These are phyloP conservation scores for Magallana angulata DNA, from an alignment of 1,140 invertebrate species.

Conservation along the genomic window DNA sequence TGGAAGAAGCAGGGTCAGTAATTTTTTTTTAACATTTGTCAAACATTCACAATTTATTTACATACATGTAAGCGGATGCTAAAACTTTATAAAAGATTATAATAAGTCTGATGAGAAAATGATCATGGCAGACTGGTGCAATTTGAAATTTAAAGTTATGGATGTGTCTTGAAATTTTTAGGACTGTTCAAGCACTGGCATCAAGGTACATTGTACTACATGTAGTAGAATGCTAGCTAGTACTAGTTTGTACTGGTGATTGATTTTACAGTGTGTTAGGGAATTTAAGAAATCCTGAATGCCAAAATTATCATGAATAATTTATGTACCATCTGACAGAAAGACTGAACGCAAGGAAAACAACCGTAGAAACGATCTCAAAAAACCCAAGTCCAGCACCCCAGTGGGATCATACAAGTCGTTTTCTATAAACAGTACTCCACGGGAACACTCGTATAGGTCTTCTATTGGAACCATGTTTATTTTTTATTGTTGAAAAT, in stretches of 20 bases:
- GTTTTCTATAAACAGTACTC: background rate
- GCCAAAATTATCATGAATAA: no score
- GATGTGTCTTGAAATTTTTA: background rate
- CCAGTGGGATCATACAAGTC: background rate
- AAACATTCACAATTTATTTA: background rate
- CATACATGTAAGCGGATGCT: background rate
- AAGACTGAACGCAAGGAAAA: background rate
- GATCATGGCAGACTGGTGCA: background rate
- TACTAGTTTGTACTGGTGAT: no score
- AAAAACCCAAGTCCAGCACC: background rate
- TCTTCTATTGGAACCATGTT: background rate
- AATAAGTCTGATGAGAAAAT: background rate
- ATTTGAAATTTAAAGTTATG: background rate
- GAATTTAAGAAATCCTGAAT: no score
- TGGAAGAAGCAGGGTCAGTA: constrained; percentile 69
- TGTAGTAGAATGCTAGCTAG: no score
- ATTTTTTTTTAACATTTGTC: background rate
- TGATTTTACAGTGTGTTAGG: no score
- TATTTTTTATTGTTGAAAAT: no score
- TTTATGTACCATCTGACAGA: background rate
- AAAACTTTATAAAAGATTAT: background rate
- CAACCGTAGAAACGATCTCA: background rate
- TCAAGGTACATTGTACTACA: background rate
- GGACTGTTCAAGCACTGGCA: background rate
- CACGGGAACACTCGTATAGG: background rate